These are phyloP conservation scores for Gymnogyps californianus DNA, from an alignment of 2,113 vertebrate species.

Conservation along the genomic window DNA sequence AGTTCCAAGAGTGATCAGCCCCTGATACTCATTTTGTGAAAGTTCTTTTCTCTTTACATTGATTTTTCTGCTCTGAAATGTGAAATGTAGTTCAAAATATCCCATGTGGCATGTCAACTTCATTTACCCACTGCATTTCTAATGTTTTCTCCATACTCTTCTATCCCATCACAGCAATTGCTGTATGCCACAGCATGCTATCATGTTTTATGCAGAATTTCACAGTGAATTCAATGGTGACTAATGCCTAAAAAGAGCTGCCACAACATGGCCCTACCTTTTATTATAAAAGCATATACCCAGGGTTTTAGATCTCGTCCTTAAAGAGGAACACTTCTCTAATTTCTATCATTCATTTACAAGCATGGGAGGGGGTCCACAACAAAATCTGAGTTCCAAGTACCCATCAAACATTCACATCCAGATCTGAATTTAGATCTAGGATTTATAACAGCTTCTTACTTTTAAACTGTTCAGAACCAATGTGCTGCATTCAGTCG, in stretches of 20 bases:
- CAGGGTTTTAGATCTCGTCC: not conserved
- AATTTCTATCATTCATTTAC: not conserved
- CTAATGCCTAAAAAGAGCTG: conserved; percentile 51
- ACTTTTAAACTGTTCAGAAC: not conserved
- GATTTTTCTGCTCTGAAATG: conserved; percentile 52
- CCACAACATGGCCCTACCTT: conserved; percentile 21
- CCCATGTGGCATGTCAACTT: conserved; percentile 58
- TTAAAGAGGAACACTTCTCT: not conserved
- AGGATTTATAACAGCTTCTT: not conserved
- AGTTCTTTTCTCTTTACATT: conserved; percentile 44
- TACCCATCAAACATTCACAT: not conserved
- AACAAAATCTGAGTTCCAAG: not conserved
- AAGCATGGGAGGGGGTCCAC: not conserved
- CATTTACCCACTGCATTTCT: conserved; percentile 58
- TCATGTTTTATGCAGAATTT: conserved; percentile 64
- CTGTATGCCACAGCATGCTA: conserved; percentile 54
- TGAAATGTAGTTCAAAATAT: conserved; percentile 57
- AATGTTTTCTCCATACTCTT: conserved; percentile 51
- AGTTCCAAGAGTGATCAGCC: conserved; percentile 18
- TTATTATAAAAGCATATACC: not conserved
- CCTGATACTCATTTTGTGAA: conserved; percentile 22
- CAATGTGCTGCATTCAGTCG: not conserved
- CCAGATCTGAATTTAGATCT: not conserved
- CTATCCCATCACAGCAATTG: conserved; percentile 49
- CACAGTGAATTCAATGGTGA: conserved; percentile 53